Evolutionary conservation across 2,888 invertebrate genomes (phyloP).

Genomic region (Sericinus montela): DNA sequence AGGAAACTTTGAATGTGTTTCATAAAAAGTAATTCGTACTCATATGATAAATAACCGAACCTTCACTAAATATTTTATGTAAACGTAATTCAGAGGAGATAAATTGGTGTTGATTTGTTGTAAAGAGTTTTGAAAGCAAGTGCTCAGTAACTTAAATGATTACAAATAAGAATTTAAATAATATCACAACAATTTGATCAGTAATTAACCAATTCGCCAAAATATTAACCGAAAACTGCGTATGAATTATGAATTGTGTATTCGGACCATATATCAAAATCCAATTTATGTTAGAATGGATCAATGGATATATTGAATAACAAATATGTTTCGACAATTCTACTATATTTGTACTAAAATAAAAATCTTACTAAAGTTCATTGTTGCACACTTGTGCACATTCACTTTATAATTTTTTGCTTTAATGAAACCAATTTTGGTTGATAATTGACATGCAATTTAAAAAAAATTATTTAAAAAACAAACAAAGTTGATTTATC

Average conservation of each 20-base stretch:
- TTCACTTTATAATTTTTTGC: too few species aligned
- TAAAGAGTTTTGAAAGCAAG: too few species aligned
- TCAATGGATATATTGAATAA: slow-evolving; percentile 59
- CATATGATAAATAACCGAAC: background rate
- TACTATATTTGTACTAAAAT: slow-evolving; percentile 6
- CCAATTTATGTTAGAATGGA: slow-evolving; percentile 65
- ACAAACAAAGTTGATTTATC: too few species aligned
- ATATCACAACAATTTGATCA: background rate
- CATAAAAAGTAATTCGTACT: background rate
- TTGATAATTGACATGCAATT: too few species aligned
- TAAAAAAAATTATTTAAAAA: too few species aligned
- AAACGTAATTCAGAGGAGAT: background rate
- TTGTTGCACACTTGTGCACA: too few species aligned
- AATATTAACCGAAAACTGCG: slow-evolving; percentile 35
- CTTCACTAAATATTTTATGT: background rate
- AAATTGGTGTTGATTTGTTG: too few species aligned
- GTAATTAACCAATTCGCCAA: slow-evolving; percentile 20
- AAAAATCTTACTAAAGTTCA: too few species aligned
- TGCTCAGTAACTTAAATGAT: too few species aligned
- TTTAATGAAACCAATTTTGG: too few species aligned
- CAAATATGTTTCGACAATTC: slow-evolving; percentile 44
- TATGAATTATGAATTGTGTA: too few species aligned
- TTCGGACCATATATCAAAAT: slow-evolving; percentile 60
- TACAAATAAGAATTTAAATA: too few species aligned
- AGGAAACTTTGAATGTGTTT: background rate